Base-by-base conservation (phyloP, 2,797 vertebrate genomes). In the Diplodus puntazzo region DNA sequence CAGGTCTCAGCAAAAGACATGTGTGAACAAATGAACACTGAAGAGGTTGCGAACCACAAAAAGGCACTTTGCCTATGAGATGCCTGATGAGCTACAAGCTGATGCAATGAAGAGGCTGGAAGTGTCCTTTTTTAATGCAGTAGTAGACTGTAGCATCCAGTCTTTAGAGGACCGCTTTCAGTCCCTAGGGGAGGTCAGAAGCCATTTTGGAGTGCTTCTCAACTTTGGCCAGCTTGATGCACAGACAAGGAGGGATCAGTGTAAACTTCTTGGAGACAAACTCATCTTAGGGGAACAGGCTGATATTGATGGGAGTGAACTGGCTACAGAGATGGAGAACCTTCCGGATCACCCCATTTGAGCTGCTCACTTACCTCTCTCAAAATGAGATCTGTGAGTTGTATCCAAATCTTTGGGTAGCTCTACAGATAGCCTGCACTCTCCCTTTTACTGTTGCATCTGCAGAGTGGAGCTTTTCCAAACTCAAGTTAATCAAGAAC, bases 91-190 rank as follows among this genome's bases (percentile, higher is more conserved):
- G 57, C 61, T 71, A 67, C 14, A 34, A 55, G 9, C 27, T 39
- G 50, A 80, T 69, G 63, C 58, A 3, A 53, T 59, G 50, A 67
- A 75, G 68, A 75, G 55, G 16, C 65, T 64, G 21, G 65, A 75
- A 75, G 68, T 59, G 3, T 59, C 43, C 43, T 57, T 48, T 4
- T 27, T 27, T 4, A 27, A 3, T 48, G 14, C 20, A 50, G 59
- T 69, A 20, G 58, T 77, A 16, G 60, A 81, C 50, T 69, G 43
- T 54, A 27, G 16, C 57, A 67, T 78, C 11, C 62, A 49, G 61
- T 75, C 43, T 61, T 79, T 75, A 9, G 75, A 67, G 46, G 49
- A 46, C 53, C 21, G 23, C 5, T 43, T 76, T 43, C 3, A 57
- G 43, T 72, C 62, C 0, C 27, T 52, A 1, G 54, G 39, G 11